These are phyloP conservation scores for Eueremaeus valkanovi DNA, from an alignment of 2,888 invertebrate species.

Conservation along the genomic window DNA sequence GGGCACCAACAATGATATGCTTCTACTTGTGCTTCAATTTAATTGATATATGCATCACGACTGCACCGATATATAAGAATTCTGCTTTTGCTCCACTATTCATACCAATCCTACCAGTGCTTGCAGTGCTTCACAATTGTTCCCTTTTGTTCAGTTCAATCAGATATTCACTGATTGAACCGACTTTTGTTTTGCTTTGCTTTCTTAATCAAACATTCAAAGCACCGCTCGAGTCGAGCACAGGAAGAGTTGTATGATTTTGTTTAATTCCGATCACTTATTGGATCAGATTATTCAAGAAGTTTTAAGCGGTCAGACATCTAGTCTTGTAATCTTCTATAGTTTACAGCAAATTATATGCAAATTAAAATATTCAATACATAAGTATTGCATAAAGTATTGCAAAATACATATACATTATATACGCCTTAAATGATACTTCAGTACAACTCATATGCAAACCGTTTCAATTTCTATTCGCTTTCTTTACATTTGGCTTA, in stretches of 20 bases:
- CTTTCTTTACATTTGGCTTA: not conserved
- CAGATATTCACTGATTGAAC: no score
- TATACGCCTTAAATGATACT: constrained; percentile 23
- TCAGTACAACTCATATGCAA: not conserved
- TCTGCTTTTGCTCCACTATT: not conserved
- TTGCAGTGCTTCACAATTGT: not conserved
- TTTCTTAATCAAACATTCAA: no score
- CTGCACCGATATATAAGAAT: not conserved
- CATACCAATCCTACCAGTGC: not conserved
- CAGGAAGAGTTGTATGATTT: no score
- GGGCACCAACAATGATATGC: constrained; percentile 7
- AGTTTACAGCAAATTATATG: no score
- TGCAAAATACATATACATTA: not conserved
- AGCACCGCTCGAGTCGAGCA: no score
- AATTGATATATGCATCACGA: constrained; percentile 23
- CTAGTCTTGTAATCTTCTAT: no score
- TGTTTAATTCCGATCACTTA: no score
- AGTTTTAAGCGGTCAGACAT: no score
- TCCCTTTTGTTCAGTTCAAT: not conserved
- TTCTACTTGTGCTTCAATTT: constrained; percentile 12
- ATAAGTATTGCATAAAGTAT: no score
- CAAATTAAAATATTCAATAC: no score
- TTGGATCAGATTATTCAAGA: no score
- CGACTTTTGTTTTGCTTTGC: no score
- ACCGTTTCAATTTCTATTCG: not conserved